Evolutionary conservation across 2,797 vertebrate species (phyloP), one percentile per base, ranked within the genome.

Genomic region (Brotula barbata): DNA sequence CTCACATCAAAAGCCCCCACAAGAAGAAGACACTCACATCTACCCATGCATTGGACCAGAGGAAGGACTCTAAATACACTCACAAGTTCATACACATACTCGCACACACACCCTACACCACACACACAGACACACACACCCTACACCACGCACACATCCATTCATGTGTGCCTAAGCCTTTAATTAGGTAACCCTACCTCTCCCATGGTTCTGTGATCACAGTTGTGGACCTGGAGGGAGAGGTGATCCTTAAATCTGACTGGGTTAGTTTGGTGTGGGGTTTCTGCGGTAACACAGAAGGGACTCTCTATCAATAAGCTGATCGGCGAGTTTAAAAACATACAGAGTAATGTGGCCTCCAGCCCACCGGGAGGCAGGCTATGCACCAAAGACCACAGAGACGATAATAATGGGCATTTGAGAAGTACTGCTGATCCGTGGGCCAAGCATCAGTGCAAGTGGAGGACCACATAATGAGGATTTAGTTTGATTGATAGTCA

Each of bases 141-240:
- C 67, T 19, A 28, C 40, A 56, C 61, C 72, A 63, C 68, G 66
- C 80, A 77, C 74, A 72, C 45, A 37, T 43, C 31, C 70, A 80
- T 69, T 68, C 78, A 77, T 79, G 80, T 83, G 74, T 77, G 71
- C 67, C 80, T 86, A 85, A 90, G 84, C 74, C 78, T 86, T 82
- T 86, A 85, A 88, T 86, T 70, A 83, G 82, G 85, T 84, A 84
- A 90, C 80, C 50, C 67, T 78, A 85, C 68, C 81, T 72, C 70
- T 77, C 34, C 59, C 75, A 79, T 64, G 69, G 52, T 78, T 65
- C 68, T 81, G 68, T 84, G 84, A 86, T 83, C 85, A 84, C 73
- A 77, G 75, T 50, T 22, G 43, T 61, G 71, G 75, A 85, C 73
- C 68, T 59, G 57, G 64, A 75, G 74, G 62, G 49, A 78, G 73